Evolutionary conservation across 1,140 invertebrate genomes (phyloP).

Genomic region (Drosophila serrata): DNA sequence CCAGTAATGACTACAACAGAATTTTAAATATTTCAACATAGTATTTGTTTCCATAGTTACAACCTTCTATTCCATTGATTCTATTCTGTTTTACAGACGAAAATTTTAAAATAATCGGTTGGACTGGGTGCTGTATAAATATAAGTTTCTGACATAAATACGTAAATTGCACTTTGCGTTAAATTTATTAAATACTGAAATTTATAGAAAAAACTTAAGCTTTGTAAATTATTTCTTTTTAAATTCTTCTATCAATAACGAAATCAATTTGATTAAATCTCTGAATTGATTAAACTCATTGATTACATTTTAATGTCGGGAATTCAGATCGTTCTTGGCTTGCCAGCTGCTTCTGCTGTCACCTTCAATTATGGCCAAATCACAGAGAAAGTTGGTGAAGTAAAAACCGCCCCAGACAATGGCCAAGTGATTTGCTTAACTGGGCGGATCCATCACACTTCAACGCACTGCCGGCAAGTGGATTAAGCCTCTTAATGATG

Average conservation of each 20-base stretch:
- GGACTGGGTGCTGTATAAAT: neutral
- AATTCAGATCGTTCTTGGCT: neutral
- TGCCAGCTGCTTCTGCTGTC: conserved; percentile 6
- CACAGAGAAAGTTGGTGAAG: conserved; percentile 16
- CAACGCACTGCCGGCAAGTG: conserved; percentile 56
- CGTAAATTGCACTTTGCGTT: neutral
- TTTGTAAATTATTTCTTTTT: neutral
- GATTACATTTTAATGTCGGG: conserved; percentile 24
- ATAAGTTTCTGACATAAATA: neutral
- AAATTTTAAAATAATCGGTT: neutral
- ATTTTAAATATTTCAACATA: neutral
- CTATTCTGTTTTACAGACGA: neutral
- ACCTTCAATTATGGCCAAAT: conserved; percentile 56
- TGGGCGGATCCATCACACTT: conserved; percentile 44
- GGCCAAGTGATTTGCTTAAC: conserved; percentile 52
- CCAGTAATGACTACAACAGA: conserved; percentile 3
- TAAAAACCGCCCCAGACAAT: conserved; percentile 38
- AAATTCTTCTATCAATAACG: neutral
- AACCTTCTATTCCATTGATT: neutral
- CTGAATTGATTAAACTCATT: neutral
- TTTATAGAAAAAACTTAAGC: neutral
- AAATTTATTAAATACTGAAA: neutral
- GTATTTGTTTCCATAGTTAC: neutral
- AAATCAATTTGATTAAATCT: neutral
- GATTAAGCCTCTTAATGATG: conserved; percentile 77